Conservation (phyloP, 2,797 vertebrate genomes). For the Pseudochromis fuscus region DNA sequence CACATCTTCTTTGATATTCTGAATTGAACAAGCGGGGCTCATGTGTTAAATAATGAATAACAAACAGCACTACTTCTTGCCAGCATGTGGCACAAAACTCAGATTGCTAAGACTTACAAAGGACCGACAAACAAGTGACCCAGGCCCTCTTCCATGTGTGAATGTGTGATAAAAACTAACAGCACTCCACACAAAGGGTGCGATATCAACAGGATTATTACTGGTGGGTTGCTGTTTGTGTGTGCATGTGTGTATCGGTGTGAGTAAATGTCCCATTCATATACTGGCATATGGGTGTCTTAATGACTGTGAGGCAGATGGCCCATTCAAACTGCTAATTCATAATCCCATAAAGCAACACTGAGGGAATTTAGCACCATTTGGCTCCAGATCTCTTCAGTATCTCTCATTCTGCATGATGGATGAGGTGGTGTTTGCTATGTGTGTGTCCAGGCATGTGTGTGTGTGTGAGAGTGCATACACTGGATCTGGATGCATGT, state of each 20-base stretch:
- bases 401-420: slow-evolving; percentile 74
- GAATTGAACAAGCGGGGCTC: slow-evolving; percentile 22
- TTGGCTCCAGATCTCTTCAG: slow-evolving; percentile 73
- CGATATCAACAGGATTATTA: slow-evolving; percentile 57
- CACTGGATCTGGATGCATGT: slow-evolving; percentile 26
- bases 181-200: slow-evolving; percentile 50
- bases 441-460: slow-evolving; percentile 15
- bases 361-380: slow-evolving; percentile 78
- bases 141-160: slow-evolving; percentile 34
- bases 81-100: slow-evolving; percentile 39
- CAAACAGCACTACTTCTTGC: slow-evolving; percentile 25
- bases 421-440: slow-evolving; percentile 47
- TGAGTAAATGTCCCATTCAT: slow-evolving; percentile 71
- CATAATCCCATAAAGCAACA: slow-evolving; percentile 83
- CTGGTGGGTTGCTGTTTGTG: slow-evolving; percentile 39
- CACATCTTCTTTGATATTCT: slow-evolving; percentile 6
- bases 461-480: background rate
- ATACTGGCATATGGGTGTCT: slow-evolving; percentile 74
- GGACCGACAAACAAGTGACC: slow-evolving; percentile 48
- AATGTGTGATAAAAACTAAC: slow-evolving; percentile 59
- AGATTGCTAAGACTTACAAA: slow-evolving; percentile 25
- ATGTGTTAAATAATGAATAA: slow-evolving; percentile 64
- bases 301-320: slow-evolving; percentile 83
- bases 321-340: slow-evolving; percentile 84
- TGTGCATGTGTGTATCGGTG: slow-evolving; percentile 50